Evolutionary conservation across 2,113 vertebrate genomes (phyloP).

Genomic region (Cyrtonyx montezumae): DNA sequence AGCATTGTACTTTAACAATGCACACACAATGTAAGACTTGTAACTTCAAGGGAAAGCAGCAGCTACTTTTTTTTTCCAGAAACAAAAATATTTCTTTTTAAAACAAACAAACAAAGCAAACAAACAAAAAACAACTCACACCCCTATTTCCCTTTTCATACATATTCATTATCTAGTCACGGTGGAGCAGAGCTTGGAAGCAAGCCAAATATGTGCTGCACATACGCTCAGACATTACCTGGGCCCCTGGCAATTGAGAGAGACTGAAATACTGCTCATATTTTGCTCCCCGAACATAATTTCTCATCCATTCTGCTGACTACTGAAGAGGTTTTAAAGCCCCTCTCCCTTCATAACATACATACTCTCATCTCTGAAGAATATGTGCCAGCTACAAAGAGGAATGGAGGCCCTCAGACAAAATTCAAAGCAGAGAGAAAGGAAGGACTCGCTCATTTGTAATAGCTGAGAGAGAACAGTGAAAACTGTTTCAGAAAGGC

Average conservation of each 20-base stretch:
- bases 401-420: background rate
- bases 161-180: conserved; percentile 21
- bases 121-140: background rate
- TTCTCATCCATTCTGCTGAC: background rate
- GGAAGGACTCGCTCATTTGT: background rate
- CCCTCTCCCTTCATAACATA: background rate
- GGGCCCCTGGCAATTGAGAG: background rate
- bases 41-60: conserved; percentile 8
- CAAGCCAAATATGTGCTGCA: background rate
- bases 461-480: background rate
- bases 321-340: background rate
- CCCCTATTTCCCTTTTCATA: background rate
- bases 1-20: background rate
- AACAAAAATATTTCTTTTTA: background rate
- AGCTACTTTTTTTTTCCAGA: background rate
- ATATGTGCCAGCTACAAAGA: background rate
- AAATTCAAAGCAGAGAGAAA: background rate
- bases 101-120: background rate
- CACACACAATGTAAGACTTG: background rate
- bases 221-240: background rate
- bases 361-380: background rate
- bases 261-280: conserved; percentile 27
- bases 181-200: background rate
- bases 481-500: background rate
- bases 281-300: background rate